Conservation (phyloP, 2,113 vertebrate genomes). For the Delphinapterus leucas region DNA sequence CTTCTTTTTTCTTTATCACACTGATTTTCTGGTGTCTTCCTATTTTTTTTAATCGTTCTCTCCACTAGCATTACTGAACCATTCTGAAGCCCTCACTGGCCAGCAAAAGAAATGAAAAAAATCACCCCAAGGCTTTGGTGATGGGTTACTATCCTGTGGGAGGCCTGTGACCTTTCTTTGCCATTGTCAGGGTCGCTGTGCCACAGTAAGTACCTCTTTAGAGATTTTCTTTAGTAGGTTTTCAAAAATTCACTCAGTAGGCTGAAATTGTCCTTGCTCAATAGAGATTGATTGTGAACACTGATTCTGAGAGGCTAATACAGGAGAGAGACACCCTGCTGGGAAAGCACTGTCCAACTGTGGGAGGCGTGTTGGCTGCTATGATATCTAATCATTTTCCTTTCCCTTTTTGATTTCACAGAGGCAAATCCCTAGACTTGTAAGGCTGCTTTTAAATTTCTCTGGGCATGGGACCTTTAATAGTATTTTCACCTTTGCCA, state of each 20-base stretch:
- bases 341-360: conserved; percentile 20
- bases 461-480: conserved; percentile 10
- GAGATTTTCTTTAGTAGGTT: conserved; percentile 67
- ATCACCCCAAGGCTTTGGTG: not conserved
- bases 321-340: conserved; percentile 29
- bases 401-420: conserved; percentile 50
- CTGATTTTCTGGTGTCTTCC: not conserved
- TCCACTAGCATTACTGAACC: not conserved
- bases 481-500: conserved; percentile 20
- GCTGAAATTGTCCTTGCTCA: conserved; percentile 69
- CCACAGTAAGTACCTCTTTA: conserved; percentile 51
- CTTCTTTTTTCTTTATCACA: not conserved
- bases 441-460: conserved; percentile 54
- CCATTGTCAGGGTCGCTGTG: conserved; percentile 1
- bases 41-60: not conserved
- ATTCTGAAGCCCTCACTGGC: not conserved
- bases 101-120: conserved; percentile 15
- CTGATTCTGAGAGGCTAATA: conserved; percentile 61
- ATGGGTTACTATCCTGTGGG: not conserved
- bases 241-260: conserved; percentile 65
- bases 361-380: conserved; percentile 32
- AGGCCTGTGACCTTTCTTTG: conserved; percentile 63
- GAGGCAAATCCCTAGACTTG: conserved; percentile 47
- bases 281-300: conserved; percentile 74
- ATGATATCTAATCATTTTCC: conserved; percentile 48